Evolutionary conservation across 1,140 invertebrate genomes (phyloP).

Genomic region (Muscidifurax raptorellus): DNA sequence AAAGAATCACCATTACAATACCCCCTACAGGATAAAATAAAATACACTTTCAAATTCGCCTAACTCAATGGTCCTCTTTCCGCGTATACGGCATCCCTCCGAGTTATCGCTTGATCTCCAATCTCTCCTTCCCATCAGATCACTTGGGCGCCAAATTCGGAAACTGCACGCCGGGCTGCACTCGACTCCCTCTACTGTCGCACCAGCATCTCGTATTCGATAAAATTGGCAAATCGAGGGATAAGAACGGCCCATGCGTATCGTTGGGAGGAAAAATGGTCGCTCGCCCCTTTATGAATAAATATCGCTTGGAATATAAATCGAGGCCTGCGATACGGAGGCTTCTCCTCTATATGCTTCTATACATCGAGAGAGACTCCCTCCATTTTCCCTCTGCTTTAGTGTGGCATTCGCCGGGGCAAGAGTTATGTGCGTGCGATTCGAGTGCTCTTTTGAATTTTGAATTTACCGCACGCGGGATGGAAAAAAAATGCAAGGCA

Average conservation of each 20-base stretch:
- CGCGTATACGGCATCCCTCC: background rate
- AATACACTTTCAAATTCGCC: background rate
- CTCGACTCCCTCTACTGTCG: background rate
- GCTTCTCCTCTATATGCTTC: background rate
- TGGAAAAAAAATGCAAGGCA: background rate
- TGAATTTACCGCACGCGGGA: background rate
- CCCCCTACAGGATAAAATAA: background rate
- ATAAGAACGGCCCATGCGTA: constrained; percentile 18
- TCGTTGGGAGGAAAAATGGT: background rate
- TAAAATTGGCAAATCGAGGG: constrained; percentile 29
- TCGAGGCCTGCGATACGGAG: constrained; percentile 7
- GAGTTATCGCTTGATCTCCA: background rate
- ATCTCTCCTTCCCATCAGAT: background rate
- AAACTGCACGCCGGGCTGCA: background rate
- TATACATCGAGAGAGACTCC: background rate
- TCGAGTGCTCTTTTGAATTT: constrained; percentile 46
- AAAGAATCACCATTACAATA: background rate
- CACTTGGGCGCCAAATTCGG: constrained; percentile 1
- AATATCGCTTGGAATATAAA: constrained; percentile 42
- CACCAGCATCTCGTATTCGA: background rate
- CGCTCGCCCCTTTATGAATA: constrained; percentile 41
- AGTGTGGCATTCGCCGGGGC: background rate
- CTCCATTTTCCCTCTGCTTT: background rate
- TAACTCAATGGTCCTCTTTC: background rate
- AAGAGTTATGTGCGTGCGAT: background rate